A percentile compares a stretch with the other conserved stretches of the same genome.
Evolutionary conservation across 2,797 vertebrate genomes (phyloP).

Genomic region (Discoglossus pictus): DNA sequence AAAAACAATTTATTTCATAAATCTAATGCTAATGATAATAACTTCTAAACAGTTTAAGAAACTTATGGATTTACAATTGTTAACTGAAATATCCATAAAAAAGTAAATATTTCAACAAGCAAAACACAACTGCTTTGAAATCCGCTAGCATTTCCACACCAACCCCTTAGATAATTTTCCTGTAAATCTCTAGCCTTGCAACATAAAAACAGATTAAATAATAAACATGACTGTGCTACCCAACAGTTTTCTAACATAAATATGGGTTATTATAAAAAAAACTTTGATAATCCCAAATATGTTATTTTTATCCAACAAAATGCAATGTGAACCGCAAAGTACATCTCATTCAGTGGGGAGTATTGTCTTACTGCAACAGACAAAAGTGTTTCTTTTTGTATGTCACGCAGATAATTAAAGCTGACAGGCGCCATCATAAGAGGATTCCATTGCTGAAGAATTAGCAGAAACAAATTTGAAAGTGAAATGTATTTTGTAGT

Average conservation of each 20-base stretch:
- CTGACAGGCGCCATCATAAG: conserved; percentile 33
- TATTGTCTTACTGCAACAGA: conserved; percentile 24
- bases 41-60: too few relatives aligned
- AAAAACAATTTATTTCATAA: too few relatives aligned
- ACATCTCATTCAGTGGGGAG: conserved; percentile 31
- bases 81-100: too few relatives aligned
- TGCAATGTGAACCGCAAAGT: conserved; percentile 16
- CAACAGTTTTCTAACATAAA: conserved; percentile 2
- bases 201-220: not conserved
- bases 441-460: conserved; percentile 18
- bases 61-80: too few relatives aligned
- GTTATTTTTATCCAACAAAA: conserved; percentile 22
- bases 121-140: too few relatives aligned
- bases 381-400: conserved; percentile 11
- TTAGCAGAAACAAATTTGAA: conserved; percentile 30
- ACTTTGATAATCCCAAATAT: conserved; percentile 13
- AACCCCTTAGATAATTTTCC: not conserved
- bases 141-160: not conserved
- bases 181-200: conserved; percentile 3
- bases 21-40: too few relatives aligned
- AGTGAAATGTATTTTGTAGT: conserved; percentile 17
- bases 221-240: conserved; percentile 5
- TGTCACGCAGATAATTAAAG: conserved; percentile 42
- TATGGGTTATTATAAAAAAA: conserved; percentile 5
- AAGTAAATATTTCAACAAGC: too few relatives aligned